A percentile compares a stretch with the other conserved stretches of the same genome.
phyloP scores from a whole-genome alignment of 2,888 invertebrate genomes.

The Mongoloraphidia duomilia region DNA sequence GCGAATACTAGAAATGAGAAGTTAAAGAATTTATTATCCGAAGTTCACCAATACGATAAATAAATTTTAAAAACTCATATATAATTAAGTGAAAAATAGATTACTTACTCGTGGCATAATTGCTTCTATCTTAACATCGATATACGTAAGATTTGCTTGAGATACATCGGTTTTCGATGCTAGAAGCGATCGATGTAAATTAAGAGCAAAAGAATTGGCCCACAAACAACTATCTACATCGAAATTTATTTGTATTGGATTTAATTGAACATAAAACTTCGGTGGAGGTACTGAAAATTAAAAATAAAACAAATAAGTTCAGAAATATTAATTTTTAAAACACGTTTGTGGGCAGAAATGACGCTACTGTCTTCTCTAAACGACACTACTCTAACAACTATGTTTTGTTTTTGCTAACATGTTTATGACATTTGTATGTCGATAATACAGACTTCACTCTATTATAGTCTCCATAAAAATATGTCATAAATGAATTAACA shows the following conservation, averaged over 20 bases:
- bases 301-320: slow-evolving; percentile 8
- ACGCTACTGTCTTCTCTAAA: too few species aligned
- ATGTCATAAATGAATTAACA: too few species aligned
- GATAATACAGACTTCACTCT: too few species aligned
- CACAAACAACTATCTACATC: slow-evolving; percentile 83
- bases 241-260: slow-evolving; percentile 77
- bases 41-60: too few species aligned
- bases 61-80: too few species aligned
- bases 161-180: slow-evolving; percentile 30
- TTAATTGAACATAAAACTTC: slow-evolving; percentile 79
- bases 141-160: slow-evolving; percentile 40
- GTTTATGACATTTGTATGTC: too few species aligned
- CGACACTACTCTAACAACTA: too few species aligned
- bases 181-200: slow-evolving; percentile 62
- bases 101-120: slow-evolving; percentile 76
- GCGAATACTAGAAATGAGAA: too few species aligned
- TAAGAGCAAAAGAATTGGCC: slow-evolving; percentile 86
- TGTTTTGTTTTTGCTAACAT: too few species aligned
- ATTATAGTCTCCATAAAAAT: too few species aligned
- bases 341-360: too few species aligned
- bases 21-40: too few species aligned
- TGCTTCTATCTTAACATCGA: slow-evolving; percentile 81
- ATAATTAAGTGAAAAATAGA: neutral
- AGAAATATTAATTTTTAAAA: slow-evolving; percentile 1
- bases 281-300: slow-evolving; percentile 74